Percentiles rank a stretch among this genome's conserved stretches.
Conservation (phyloP, 2,113 vertebrate genomes). For the Podilymbus podiceps region DNA sequence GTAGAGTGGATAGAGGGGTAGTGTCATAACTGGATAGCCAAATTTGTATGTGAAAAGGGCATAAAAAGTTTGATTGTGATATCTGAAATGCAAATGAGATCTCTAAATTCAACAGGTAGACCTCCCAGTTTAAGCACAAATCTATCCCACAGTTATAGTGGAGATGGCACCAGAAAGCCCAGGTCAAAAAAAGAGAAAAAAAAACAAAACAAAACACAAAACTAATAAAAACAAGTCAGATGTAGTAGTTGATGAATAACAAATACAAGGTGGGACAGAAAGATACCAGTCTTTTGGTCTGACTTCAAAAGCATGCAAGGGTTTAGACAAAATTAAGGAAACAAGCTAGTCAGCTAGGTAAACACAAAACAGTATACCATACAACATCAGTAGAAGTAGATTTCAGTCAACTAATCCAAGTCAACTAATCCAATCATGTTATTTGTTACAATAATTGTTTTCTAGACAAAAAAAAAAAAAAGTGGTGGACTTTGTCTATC, state of each 20-base stretch:
- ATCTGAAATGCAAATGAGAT: neutral
- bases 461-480: neutral
- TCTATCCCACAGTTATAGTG: neutral
- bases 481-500: neutral
- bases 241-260: neutral
- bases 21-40: neutral
- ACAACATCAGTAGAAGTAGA: neutral
- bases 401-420: neutral
- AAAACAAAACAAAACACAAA: neutral
- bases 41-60: neutral
- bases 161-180: neutral
- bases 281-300: neutral
- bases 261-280: neutral
- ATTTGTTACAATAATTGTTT: neutral
- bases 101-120: neutral
- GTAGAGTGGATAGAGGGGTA: neutral
- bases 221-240: neutral
- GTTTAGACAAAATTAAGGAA: neutral
- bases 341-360: neutral
- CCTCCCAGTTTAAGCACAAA: neutral
- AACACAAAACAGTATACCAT: neutral
- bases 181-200: neutral
- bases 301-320: neutral
- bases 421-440: neutral
- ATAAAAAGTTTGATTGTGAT: neutral